Percentiles rank a stretch among this genome's conserved stretches.
Evolutionary conservation across 2,888 invertebrate genomes (phyloP).

Genomic region (Myathropa florea): DNA sequence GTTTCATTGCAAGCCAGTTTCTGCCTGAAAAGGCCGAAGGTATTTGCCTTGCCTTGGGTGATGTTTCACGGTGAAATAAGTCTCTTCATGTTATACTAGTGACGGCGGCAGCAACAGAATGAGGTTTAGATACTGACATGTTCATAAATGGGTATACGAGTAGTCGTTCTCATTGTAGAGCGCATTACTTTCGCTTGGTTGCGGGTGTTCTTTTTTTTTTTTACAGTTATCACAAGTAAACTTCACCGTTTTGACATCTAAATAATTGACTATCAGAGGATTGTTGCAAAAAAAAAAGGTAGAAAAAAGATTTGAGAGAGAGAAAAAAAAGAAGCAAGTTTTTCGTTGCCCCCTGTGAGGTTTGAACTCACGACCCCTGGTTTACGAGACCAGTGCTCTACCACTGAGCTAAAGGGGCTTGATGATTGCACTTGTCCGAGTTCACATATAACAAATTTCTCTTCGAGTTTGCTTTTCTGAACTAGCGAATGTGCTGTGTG

Average conservation of each 20-base stretch:
- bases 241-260: constrained; percentile 6
- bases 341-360: constrained; percentile 73
- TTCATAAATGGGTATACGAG: neutral
- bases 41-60: constrained; percentile 51
- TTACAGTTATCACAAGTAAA: neutral
- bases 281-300: constrained; percentile 32
- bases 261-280: neutral
- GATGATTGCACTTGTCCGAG: constrained; percentile 49
- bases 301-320: constrained; percentile 53
- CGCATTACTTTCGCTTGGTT: constrained; percentile 50
- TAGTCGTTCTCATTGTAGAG: neutral
- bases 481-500: no score
- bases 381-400: constrained; percentile 75
- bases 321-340: constrained; percentile 48
- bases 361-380: constrained; percentile 75
- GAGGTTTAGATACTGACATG: constrained; percentile 6
- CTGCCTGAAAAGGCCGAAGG: constrained; percentile 63
- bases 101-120: constrained; percentile 38
- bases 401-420: constrained; percentile 74
- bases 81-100: constrained; percentile 27
- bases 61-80: constrained; percentile 37
- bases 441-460: constrained; percentile 29
- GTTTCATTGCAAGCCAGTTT: constrained; percentile 61
- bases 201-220: constrained; percentile 31
- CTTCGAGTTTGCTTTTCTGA: neutral